Base-by-base conservation (phyloP, 2,113 vertebrate species). In the Caracal caracal region DNA sequence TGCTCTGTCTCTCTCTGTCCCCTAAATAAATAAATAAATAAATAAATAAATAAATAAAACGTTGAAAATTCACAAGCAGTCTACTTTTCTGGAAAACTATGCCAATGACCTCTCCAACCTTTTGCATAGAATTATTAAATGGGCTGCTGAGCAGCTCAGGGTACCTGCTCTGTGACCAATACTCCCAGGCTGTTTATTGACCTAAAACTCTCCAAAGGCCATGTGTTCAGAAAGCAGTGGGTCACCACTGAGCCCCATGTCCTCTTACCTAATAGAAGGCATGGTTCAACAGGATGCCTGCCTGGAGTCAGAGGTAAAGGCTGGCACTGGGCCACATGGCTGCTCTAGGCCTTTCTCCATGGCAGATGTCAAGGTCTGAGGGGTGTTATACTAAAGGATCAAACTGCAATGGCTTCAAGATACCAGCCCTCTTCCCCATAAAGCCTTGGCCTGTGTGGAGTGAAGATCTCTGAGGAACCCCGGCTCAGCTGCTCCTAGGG, bases 361-460 rank as follows among this genome's bases (percentile, higher is more conserved):
- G 53, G 61, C 91, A 96, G 85, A 92, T 88, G 70, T 81, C 71
- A 91, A 79, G 33, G 40, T 87, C 90, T 84, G 35, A 47, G 63
- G 76, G 49, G 37, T 37, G 40, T 88, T 96, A 86, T 88, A 89
- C 53, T 75, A 91, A 96, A 91, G 61, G 19, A 56, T 56, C 28
- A 97, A 78, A 92, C 87, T 15, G 10, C 20, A 78, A 16, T 5
- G 24, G 40, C 51, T 93, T 85, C 40, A 76, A 96, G 81, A 73
- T 4, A 87, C 61, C 28, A 65, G 33, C 49, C 59, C 19, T 65
- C 16, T 47, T 90, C 56, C 22, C 43, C 13, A 26, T 33, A 86
- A 82, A 79, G 71, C 53, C 35, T n/a, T 51, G 35, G 49, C 24
- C 59, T 86, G 1, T 4, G 12, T 75, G 76, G 51, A 9, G 2